Evolutionary conservation across 2,113 vertebrate genomes (phyloP).

Genomic region (Butastur rufipennis): DNA sequence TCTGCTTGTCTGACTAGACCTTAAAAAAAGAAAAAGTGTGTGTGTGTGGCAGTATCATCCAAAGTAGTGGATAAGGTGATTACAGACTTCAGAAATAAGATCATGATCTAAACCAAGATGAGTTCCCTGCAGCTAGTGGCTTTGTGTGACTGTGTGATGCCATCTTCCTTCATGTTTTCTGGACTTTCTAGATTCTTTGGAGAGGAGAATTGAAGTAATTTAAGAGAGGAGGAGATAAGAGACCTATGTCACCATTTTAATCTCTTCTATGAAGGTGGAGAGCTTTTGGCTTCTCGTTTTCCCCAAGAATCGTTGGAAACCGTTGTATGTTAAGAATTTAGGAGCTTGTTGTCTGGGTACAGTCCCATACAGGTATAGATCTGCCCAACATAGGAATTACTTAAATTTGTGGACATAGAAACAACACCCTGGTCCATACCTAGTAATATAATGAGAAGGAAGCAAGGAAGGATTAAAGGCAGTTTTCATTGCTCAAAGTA

Average conservation of each 20-base stretch:
- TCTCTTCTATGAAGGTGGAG: not conserved
- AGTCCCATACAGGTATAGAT: not conserved
- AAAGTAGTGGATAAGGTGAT: not conserved
- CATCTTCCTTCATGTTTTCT: not conserved
- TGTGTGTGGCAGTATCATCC: not conserved
- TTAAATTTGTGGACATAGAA: not conserved
- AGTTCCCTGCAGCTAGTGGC: not conserved
- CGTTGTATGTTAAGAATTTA: not conserved
- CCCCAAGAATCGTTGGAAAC: not conserved
- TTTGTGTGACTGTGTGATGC: not conserved
- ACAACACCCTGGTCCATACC: not conserved
- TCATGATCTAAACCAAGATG: not conserved
- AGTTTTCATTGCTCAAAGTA: not conserved
- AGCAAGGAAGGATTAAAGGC: not conserved
- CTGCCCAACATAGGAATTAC: not conserved
- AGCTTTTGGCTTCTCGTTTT: not conserved
- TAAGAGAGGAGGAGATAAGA: not conserved
- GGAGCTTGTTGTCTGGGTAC: not conserved
- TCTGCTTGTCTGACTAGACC: not conserved
- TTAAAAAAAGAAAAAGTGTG: not conserved
- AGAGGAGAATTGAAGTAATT: not conserved
- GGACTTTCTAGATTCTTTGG: not conserved
- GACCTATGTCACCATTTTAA: not conserved
- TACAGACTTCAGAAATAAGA: not conserved
- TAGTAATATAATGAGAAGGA: not conserved